These are phyloP conservation scores for Malachius bipustulatus DNA, from an alignment of 2,888 invertebrate genomes.

Conservation along the genomic window DNA sequence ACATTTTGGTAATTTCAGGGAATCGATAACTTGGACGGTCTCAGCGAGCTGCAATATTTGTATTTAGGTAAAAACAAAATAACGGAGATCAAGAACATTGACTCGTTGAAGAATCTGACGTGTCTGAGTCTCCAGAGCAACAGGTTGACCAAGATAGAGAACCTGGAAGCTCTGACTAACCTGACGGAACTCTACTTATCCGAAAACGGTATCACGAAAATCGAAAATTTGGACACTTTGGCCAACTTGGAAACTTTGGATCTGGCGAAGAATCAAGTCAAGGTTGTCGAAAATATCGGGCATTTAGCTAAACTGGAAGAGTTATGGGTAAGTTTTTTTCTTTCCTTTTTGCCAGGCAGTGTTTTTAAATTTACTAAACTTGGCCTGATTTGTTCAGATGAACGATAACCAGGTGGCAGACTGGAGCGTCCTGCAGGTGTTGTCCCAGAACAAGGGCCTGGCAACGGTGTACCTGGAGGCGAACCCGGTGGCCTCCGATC, in stretches of 20 bases:
- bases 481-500: slow-evolving; percentile 77
- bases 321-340: slow-evolving; percentile 69
- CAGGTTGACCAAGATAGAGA: slow-evolving; percentile 76
- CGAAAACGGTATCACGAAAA: slow-evolving; percentile 74
- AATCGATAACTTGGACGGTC: slow-evolving; percentile 73
- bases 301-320: slow-evolving; percentile 76
- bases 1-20: too few species aligned
- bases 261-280: slow-evolving; percentile 77
- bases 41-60: slow-evolving; percentile 63
- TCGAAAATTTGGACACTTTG: slow-evolving; percentile 67
- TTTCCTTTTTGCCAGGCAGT: neutral
- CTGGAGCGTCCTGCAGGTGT: slow-evolving; percentile 71
- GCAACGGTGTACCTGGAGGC: slow-evolving; percentile 86
- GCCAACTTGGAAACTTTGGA: slow-evolving; percentile 73
- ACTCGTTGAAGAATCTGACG: slow-evolving; percentile 56
- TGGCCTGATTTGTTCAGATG: slow-evolving; percentile 55
- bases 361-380: too few species aligned
- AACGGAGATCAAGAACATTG: slow-evolving; percentile 69
- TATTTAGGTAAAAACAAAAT: slow-evolving; percentile 96
- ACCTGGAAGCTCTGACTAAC: slow-evolving; percentile 58
- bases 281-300: slow-evolving; percentile 62
- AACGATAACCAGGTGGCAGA: slow-evolving; percentile 81
- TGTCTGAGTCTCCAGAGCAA: slow-evolving; percentile 86
- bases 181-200: slow-evolving; percentile 85
- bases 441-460: slow-evolving; percentile 55